A percentile compares a stretch with the other conserved stretches of the same genome.
phyloP scores from a whole-genome alignment of 1,140 invertebrate species.

The Popillia japonica region DNA sequence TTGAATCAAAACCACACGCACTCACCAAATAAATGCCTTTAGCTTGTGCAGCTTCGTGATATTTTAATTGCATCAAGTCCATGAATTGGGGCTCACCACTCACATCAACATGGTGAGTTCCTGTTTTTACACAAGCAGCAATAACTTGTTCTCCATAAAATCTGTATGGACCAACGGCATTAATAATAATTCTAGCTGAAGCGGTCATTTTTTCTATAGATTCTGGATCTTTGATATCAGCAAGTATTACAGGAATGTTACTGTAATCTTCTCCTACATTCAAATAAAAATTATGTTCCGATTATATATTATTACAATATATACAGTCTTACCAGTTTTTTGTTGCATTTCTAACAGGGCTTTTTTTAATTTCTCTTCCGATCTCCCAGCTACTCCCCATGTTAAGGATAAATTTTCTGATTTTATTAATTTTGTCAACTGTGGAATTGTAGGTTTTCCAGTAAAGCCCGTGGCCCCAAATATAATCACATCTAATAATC shows the following conservation, averaged over 20 bases:
- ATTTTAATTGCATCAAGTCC: conserved; percentile 84
- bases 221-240: conserved; percentile 77
- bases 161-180: conserved; percentile 89
- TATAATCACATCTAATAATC: conserved; percentile 72
- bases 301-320: too few relatives aligned
- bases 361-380: conserved; percentile 75
- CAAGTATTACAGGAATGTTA: conserved; percentile 74
- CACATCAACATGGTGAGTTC: conserved; percentile 90
- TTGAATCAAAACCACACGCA: conserved; percentile 90
- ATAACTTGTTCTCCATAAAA: conserved; percentile 93
- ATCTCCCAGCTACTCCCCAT: conserved; percentile 80
- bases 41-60: conserved; percentile 79
- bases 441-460: conserved; percentile 72
- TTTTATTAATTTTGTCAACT: conserved; percentile 51
- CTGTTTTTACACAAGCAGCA: conserved; percentile 82
- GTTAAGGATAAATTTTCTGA: conserved; percentile 60
- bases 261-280: conserved; percentile 61
- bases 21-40: conserved; percentile 84
- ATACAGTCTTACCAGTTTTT: conserved; percentile 63
- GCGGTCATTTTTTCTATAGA: conserved; percentile 80
- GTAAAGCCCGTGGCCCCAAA: conserved; percentile 90
- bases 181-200: conserved; percentile 78
- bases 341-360: conserved; percentile 69
- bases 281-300: conserved; percentile 37
- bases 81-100: conserved; percentile 90